These are phyloP conservation scores for Haplochromis burtoni DNA, from an alignment of 2,113 vertebrate genomes.

Conservation along the genomic window DNA sequence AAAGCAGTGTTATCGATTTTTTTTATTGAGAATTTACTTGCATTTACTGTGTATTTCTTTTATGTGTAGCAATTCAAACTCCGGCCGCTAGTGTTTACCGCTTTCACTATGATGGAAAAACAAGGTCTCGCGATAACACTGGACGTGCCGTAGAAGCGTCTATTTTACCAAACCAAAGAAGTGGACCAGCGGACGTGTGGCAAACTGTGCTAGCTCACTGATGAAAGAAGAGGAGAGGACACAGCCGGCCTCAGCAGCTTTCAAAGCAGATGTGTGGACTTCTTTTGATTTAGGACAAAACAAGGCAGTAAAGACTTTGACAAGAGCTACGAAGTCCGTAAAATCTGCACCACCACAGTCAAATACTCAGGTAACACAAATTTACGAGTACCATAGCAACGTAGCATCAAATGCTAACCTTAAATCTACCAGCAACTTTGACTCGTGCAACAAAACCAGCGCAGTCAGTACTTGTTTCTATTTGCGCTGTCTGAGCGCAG, in stretches of 20 bases:
- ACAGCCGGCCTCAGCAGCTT: not conserved
- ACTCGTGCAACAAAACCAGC: not conserved
- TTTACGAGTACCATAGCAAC: not conserved
- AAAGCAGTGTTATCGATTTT: not conserved
- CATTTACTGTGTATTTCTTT: not conserved
- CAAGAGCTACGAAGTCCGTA: rapidly evolving
- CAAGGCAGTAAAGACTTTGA: not conserved
- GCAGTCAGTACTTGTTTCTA: not conserved
- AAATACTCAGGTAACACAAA: not conserved
- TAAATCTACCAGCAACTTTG: not conserved
- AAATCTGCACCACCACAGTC: not conserved
- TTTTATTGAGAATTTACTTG: not conserved
- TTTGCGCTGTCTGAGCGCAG: not conserved
- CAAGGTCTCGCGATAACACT: not conserved
- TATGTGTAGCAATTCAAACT: not conserved
- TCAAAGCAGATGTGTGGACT: not conserved
- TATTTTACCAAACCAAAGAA: not conserved
- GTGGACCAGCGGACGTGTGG: not conserved
- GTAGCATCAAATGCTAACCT: not conserved
- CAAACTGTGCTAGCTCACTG: not conserved
- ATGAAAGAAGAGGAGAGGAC: not conserved
- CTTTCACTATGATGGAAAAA: not conserved
- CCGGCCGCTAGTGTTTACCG: not conserved
- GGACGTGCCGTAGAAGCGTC: rapidly evolving
- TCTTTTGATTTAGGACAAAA: not conserved